These are phyloP conservation scores for Sebastes schlegelii DNA, from an alignment of 2,113 vertebrate genomes.

Conservation along the genomic window DNA sequence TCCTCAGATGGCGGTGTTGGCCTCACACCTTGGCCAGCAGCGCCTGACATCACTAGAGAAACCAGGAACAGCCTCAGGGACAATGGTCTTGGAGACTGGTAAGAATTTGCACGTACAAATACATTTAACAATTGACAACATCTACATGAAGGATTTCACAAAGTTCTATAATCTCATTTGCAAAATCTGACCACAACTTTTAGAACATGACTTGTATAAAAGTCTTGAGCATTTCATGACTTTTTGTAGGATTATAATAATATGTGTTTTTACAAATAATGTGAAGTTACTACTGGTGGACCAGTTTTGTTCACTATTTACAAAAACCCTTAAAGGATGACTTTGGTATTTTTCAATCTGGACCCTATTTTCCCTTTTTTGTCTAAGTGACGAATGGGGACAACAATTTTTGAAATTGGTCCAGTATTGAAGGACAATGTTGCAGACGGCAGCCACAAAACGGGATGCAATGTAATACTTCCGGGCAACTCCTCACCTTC, in stretches of 20 bases:
- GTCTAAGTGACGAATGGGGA: too few relatives aligned
- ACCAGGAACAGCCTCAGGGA: conserved; percentile 90
- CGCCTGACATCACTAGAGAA: conserved; percentile 97
- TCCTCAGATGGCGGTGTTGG: conserved; percentile 83
- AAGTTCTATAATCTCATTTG: neutral
- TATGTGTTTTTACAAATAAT: neutral
- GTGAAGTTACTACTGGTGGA: neutral
- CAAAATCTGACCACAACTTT: neutral
- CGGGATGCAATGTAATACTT: too few relatives aligned
- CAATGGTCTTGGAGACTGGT: conserved; percentile 83
- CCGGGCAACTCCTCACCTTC: too few relatives aligned
- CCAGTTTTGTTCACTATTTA: neutral
- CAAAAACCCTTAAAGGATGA: neutral
- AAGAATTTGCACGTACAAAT: conserved; percentile 9
- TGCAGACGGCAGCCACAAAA: too few relatives aligned
- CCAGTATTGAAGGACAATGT: too few relatives aligned
- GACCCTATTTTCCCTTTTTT: too few relatives aligned
- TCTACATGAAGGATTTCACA: neutral
- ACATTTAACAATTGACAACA: neutral
- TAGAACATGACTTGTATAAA: neutral
- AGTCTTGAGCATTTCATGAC: neutral
- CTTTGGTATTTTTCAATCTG: too few relatives aligned
- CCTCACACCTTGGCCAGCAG: conserved; percentile 93
- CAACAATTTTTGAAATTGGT: too few relatives aligned
- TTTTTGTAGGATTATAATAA: neutral